Evolutionary conservation across 2,888 invertebrate genomes (phyloP), one percentile per base, ranked within the genome.

Genomic region (Netelia fuscicornis): DNA sequence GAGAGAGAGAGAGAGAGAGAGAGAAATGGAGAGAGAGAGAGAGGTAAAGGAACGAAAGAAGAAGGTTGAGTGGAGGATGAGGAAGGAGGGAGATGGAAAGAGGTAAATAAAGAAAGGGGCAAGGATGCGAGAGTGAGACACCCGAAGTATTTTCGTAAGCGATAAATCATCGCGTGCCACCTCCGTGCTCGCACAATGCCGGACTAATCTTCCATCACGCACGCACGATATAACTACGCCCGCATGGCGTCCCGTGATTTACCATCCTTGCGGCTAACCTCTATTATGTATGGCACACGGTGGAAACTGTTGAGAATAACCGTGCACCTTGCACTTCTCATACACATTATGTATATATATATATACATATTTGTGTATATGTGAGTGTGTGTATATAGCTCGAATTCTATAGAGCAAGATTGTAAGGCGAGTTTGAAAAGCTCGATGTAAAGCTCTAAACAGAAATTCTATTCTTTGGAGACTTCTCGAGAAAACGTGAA

Each of bases 141-240:
- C 67, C 52, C 72, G 76, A 74, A 85, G 85, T 79, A 88, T 88
- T 89, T 89, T 90, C 87, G 89, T 90, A 88, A 89, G 88, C 91
- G 90, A 92, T 93, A 92, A 93, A 92, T 92, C 92, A 92, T 92
- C 90, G 90, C 87, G 90, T 89, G 90, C 89, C 91, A 90, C 91
- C 91, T 90, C 90, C 90, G 90, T 90, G 90, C 92, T 92, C 91
- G 92, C 91, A 92, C 93, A 93, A 92, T 92, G 91, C 92, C 90
- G 91, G 91, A 93, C 93, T 92, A 93, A 92, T 92, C 92, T 92
- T 92, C 92, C 93, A 92, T 92, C 93, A 92, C 92, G 91, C 91
- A 92, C 91, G 92, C 91, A 92, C 91, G 92, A 93, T 92, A 93
- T 92, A 92, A 92, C 93, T 92, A 92, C 93, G 92, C 93, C 93